A percentile compares a stretch with the other conserved stretches of the same genome.
Conservation (phyloP, 2,888 invertebrate species). For the Tuberolachnus salignus region DNA sequence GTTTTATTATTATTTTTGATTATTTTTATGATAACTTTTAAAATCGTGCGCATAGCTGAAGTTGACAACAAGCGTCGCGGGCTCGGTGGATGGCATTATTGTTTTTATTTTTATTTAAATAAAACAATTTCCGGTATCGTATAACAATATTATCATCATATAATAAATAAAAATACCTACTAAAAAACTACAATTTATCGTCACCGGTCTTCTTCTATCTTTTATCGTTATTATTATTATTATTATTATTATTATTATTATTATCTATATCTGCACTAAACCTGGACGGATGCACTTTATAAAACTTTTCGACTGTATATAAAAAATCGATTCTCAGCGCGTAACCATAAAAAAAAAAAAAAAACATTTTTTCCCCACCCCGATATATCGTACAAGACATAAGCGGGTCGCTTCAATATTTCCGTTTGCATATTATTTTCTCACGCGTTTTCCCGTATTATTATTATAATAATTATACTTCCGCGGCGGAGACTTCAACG, state of each 20-base stretch:
- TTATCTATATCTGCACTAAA: too few relatives aligned
- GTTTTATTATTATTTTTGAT: neutral
- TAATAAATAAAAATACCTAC: neutral
- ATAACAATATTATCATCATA: neutral
- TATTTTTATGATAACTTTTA: neutral
- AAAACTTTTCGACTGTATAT: too few relatives aligned
- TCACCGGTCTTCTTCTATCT: neutral
- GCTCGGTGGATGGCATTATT: neutral
- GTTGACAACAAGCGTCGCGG: neutral
- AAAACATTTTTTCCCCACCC: too few relatives aligned
- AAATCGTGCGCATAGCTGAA: neutral
- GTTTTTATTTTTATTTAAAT: neutral
- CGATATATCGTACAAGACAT: too few relatives aligned
- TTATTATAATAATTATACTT: too few relatives aligned
- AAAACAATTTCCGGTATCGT: constrained; percentile 18
- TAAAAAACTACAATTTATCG: neutral
- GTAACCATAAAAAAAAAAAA: too few relatives aligned
- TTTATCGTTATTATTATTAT: neutral
- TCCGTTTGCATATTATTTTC: too few relatives aligned
- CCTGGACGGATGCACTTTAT: too few relatives aligned
- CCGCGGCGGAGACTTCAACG: constrained; percentile 47
- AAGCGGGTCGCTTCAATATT: too few relatives aligned
- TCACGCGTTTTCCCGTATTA: constrained; percentile 34
- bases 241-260: too few relatives aligned
- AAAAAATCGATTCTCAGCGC: neutral